Conservation (phyloP, 1,140 invertebrate species). For the Drosophila suzukii region DNA sequence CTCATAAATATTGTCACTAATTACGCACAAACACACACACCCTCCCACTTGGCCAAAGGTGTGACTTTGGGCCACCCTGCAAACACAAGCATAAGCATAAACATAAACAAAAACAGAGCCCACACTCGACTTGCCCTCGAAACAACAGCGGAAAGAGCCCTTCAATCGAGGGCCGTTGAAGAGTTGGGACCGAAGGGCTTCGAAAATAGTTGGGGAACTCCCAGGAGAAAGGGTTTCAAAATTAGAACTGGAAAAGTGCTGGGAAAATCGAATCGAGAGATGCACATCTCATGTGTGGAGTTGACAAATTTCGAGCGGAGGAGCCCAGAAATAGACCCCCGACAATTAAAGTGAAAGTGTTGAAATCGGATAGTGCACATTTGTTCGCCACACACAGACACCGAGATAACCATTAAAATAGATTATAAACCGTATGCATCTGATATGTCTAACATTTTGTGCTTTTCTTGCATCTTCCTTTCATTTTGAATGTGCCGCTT, state of each 20-base stretch:
- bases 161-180: slow-evolving; percentile 20
- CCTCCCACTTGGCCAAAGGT: slow-evolving; percentile 39
- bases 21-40: slow-evolving; percentile 40
- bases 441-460: slow-evolving; percentile 72
- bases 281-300: background rate
- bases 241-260: slow-evolving; percentile 25
- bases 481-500: slow-evolving; percentile 66
- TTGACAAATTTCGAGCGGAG: slow-evolving; percentile 24
- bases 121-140: slow-evolving; percentile 21
- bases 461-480: slow-evolving; percentile 62
- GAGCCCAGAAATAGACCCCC: slow-evolving; percentile 2
- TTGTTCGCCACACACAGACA: slow-evolving; percentile 1
- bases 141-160: slow-evolving; percentile 36
- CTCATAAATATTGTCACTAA: slow-evolving; percentile 74
- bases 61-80: slow-evolving; percentile 33
- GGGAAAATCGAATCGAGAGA: slow-evolving; percentile 6
- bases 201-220: slow-evolving; percentile 19
- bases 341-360: slow-evolving; percentile 63
- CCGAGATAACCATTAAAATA: slow-evolving; percentile 19
- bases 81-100: slow-evolving; percentile 27
- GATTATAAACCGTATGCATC: slow-evolving; percentile 32
- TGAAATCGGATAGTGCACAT: slow-evolving; percentile 55
- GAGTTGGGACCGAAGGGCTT: slow-evolving; percentile 33
- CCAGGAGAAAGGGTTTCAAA: slow-evolving; percentile 12
- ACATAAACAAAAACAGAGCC: slow-evolving; percentile 16